Conservation (phyloP, 2,888 invertebrate species). For the Dioctria rufipes region DNA sequence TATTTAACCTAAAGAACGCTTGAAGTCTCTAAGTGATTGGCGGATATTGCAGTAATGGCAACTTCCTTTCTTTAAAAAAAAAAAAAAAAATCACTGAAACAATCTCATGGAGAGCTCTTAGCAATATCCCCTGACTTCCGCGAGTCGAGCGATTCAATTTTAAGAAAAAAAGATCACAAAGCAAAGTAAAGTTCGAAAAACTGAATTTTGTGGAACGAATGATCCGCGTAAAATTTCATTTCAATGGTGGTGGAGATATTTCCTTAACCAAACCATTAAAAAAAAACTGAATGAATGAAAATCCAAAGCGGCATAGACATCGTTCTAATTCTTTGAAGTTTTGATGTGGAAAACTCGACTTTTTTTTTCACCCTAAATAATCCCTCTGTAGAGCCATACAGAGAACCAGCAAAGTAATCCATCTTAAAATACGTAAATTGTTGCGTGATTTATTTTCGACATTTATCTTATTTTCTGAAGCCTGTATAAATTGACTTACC, state of each 20-base stretch:
- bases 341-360: background rate
- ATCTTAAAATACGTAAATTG: conserved; percentile 11
- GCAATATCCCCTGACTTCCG: background rate
- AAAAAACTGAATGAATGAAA: background rate
- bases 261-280: background rate
- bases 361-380: no score
- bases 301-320: background rate
- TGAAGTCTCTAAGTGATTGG: background rate
- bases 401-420: background rate
- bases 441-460: background rate
- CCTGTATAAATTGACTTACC: conserved; percentile 70
- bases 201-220: background rate
- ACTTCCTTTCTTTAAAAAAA: no score
- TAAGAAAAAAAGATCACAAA: background rate
- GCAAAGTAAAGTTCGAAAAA: background rate
- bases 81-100: no score
- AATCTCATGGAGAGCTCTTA: background rate
- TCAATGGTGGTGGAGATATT: background rate
- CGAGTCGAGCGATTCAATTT: conserved; percentile 5
- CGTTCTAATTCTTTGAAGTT: conserved; percentile 13
- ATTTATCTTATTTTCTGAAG: background rate
- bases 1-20: background rate
- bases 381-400: background rate
- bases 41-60: background rate
- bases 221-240: conserved; percentile 7